Evolutionary conservation across 2,113 vertebrate species (phyloP).

Genomic region (Oncorhynchus mykiss): DNA sequence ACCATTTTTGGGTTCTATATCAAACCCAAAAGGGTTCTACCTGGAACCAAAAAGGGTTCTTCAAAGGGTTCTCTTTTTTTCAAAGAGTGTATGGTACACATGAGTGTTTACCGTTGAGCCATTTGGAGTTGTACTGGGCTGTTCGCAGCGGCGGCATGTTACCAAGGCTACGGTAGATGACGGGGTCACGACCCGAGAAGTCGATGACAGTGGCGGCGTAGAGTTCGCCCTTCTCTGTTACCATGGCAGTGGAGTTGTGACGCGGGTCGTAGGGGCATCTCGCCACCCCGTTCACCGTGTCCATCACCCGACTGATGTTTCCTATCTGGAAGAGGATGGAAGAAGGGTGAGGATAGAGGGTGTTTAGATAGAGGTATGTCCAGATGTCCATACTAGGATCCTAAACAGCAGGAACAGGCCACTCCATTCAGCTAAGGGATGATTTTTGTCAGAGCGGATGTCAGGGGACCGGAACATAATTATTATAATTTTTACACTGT

Average conservation of each 20-base stretch:
- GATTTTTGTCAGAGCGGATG: no score
- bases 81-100: no score
- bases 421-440: no score
- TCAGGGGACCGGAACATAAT: no score
- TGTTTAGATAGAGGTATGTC: no score
- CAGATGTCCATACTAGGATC: no score
- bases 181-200: conserved; percentile 92
- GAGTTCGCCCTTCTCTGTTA: conserved; percentile 88
- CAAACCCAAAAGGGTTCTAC: no score
- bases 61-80: no score
- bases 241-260: conserved; percentile 93
- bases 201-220: conserved; percentile 96
- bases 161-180: conserved; percentile 93
- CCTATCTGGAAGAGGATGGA: conserved; percentile 66
- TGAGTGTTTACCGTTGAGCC: conserved; percentile 85
- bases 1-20: no score
- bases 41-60: no score
- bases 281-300: conserved; percentile 93
- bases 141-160: conserved; percentile 87
- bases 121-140: conserved; percentile 96
- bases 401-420: no score
- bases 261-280: conserved; percentile 94
- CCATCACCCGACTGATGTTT: conserved; percentile 83
- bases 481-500: no score
- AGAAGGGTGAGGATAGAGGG: not conserved